Conservation (phyloP, 2,888 invertebrate genomes). For the Torymus texanus region DNA sequence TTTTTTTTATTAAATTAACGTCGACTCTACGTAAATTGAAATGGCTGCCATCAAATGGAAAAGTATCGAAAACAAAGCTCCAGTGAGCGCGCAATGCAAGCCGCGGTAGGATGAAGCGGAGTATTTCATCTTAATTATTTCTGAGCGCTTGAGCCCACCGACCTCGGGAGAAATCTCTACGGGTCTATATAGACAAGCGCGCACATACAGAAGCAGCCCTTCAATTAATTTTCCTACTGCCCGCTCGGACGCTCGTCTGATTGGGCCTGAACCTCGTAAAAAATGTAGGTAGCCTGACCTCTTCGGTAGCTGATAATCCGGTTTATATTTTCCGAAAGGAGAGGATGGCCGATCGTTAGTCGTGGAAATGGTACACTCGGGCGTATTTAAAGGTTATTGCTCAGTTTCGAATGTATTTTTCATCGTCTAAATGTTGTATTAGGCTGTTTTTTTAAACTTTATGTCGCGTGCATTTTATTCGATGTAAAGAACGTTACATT, state of each 20-base stretch:
- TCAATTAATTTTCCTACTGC: slow-evolving; percentile 48
- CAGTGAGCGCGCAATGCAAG: background rate
- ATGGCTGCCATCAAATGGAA: slow-evolving; percentile 19
- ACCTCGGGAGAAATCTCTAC: slow-evolving; percentile 39
- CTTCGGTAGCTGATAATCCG: background rate
- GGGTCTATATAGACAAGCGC: background rate
- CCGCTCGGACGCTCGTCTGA: slow-evolving; percentile 38
- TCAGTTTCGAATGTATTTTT: too few species aligned
- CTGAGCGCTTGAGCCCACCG: slow-evolving; percentile 36
- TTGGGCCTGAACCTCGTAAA: slow-evolving; percentile 51
- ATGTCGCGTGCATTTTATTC: background rate
- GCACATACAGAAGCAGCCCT: background rate
- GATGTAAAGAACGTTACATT: background rate
- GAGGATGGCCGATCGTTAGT: background rate
- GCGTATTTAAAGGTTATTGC: background rate
- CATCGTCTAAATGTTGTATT: too few species aligned
- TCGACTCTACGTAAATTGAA: slow-evolving; percentile 19
- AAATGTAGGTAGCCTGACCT: slow-evolving; percentile 24
- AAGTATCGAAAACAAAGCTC: slow-evolving; percentile 28
- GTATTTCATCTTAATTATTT: slow-evolving; percentile 57
- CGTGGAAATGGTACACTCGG: background rate
- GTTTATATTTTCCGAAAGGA: background rate
- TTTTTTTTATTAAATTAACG: too few species aligned
- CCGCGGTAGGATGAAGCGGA: slow-evolving; percentile 37
- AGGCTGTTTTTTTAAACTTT: too few species aligned